Evolutionary conservation across 2,797 vertebrate species (phyloP).

Genomic region (Taenioides sp.): DNA sequence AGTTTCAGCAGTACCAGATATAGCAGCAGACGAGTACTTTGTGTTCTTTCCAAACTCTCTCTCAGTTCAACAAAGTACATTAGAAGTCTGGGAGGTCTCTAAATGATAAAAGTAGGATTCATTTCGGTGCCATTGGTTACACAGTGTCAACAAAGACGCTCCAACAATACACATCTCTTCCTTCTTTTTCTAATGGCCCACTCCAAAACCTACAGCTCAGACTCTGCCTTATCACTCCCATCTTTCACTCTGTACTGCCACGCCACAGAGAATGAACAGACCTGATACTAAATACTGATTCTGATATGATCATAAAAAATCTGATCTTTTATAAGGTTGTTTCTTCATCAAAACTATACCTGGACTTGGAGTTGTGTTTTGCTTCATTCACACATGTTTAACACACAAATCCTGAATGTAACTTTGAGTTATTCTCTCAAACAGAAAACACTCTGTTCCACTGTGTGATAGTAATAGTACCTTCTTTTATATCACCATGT

Average conservation of each 20-base stretch:
- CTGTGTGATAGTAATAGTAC: no score
- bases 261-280: background rate
- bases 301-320: no score
- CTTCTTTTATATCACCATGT: no score
- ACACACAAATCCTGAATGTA: no score
- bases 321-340: no score
- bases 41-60: constrained; percentile 28
- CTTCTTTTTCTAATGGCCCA: constrained; percentile 32
- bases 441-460: no score
- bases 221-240: constrained; percentile 5
- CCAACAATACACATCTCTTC: constrained; percentile 18
- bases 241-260: constrained; percentile 24
- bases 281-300: no score
- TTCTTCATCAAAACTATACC: no score
- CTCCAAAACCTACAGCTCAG: constrained; percentile 19
- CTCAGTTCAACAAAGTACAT: constrained; percentile 36
- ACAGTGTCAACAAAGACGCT: constrained; percentile 44
- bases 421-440: no score
- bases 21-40: constrained; percentile 19
- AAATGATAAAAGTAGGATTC: constrained; percentile 28
- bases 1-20: background rate
- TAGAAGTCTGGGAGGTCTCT: constrained; percentile 26
- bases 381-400: no score
- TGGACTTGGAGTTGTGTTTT: no score
- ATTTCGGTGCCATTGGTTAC: constrained; percentile 32